Base-by-base conservation (phyloP, 1,140 invertebrate species). In the Oncopodura yosiiana region DNA sequence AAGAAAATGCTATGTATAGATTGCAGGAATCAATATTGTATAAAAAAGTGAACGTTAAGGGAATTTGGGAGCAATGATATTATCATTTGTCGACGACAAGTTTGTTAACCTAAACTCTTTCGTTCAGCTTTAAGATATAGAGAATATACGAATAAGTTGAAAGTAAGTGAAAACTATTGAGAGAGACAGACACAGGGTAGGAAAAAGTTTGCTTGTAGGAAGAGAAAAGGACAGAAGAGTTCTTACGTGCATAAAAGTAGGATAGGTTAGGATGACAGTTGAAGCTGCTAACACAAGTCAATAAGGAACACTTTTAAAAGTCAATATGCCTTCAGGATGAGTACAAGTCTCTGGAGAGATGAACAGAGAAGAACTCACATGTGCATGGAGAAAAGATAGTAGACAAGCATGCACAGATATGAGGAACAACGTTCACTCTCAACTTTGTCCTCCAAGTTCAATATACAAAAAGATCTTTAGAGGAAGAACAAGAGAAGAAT, bases 301-400 rank as follows among this genome's bases (percentile, higher is more conserved):
- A 56, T 60, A 61, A 53, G 58, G 49, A 56, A 50, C 44, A 53
- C 29, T 60, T 59, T 54, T 52, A 48, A 56, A 51, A 60, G 58
- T 60, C 58, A 60, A 60, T 60, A 60, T 60, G 58, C 58, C 58
- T 39, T n/a, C 16, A 41, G 58, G 58, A 50, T 52, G 49, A 52
- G 49, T 53, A 55, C 30, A 34, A 53, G 44, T 21, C n/a, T n/a
- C n/a, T n/a, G n/a, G n/a, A n/a, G 5, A 49, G 29, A 14, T 3
- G 29, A 18, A 36, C 18, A 23, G n/a, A 18, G 38, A 49, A 43
- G 46, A 43, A 26, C 14, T 29, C 11, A 16, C 26, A 8, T 21
- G 19, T 44, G 3, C 9, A 44, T 16, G 23, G 9, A 4, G 18
- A 18, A 44, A 23, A 23, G 19, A 44, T 44, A 41, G 38, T 11